Percentiles rank a stretch among this genome's conserved stretches.
Conservation (phyloP, 2,888 invertebrate species). For the Trachelus tabidus region DNA sequence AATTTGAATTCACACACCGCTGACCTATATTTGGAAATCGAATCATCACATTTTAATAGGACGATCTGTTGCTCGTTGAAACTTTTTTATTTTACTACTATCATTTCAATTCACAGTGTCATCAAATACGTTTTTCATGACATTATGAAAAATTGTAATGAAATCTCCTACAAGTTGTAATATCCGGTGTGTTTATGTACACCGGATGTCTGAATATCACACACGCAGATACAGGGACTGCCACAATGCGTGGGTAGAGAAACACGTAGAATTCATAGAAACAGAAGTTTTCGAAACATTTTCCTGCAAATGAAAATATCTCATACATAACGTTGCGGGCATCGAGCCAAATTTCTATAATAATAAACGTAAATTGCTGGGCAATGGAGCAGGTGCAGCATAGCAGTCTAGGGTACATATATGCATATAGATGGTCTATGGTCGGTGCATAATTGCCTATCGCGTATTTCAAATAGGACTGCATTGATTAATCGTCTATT, state of each 20-base stretch:
- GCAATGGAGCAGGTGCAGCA: constrained; percentile 3
- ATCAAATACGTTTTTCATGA: too few relatives aligned
- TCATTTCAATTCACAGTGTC: too few relatives aligned
- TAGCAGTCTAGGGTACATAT: background rate
- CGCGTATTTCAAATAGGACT: background rate
- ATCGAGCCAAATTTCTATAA: constrained; percentile 4
- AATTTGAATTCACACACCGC: background rate
- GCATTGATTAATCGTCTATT: background rate
- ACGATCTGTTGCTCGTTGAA: background rate
- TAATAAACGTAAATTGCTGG: constrained; percentile 1
- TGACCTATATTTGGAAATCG: background rate
- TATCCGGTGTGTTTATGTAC: background rate
- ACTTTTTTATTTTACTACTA: background rate
- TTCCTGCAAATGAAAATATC: background rate
- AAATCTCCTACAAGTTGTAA: background rate
- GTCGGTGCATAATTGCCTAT: background rate
- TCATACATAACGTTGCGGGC: constrained; percentile 1
- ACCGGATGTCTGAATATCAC: background rate
- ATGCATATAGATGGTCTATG: background rate
- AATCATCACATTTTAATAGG: background rate
- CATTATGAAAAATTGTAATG: background rate
- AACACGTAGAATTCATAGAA: constrained; percentile 4
- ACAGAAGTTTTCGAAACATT: constrained; percentile 2
- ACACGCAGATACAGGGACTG: background rate
- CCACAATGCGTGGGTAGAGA: background rate